Conservation (phyloP, 2,797 vertebrate genomes). For the Pogonophryne albipinna region DNA sequence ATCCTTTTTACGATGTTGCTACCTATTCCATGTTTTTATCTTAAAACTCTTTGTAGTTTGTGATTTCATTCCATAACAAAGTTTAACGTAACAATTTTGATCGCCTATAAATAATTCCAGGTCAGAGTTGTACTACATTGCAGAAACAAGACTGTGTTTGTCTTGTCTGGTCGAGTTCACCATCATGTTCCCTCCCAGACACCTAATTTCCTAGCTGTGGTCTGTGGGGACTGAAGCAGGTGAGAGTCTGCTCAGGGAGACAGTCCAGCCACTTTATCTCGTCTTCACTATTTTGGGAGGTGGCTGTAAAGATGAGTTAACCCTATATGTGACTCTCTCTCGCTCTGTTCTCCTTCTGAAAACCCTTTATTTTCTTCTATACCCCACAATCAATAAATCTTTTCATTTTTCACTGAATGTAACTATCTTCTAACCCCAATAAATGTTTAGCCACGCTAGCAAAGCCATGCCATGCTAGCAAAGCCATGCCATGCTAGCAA, state of each 20-base stretch:
- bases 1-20: no score
- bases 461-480: background rate
- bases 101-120: no score
- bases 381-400: background rate
- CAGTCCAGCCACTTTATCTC: conserved; percentile 11
- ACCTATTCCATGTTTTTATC: no score
- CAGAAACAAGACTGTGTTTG: background rate
- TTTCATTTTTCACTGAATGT: background rate
- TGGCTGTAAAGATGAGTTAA: conserved; percentile 17
- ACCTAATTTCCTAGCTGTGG: conserved; percentile 19
- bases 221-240: conserved; percentile 26
- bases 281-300: conserved; percentile 35
- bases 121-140: background rate
- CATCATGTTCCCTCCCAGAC: conserved; percentile 7
- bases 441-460: background rate
- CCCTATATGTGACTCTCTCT: conserved; percentile 1
- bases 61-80: no score
- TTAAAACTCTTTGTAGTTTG: no score
- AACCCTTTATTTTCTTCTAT: background rate
- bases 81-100: no score
- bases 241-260: conserved; percentile 20
- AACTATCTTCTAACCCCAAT: background rate
- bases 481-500: background rate
- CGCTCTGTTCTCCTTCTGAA: conserved; percentile 2
- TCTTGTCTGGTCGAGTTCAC: background rate